Conservation (phyloP, 2,888 invertebrate genomes). For the Unio delphinus region DNA sequence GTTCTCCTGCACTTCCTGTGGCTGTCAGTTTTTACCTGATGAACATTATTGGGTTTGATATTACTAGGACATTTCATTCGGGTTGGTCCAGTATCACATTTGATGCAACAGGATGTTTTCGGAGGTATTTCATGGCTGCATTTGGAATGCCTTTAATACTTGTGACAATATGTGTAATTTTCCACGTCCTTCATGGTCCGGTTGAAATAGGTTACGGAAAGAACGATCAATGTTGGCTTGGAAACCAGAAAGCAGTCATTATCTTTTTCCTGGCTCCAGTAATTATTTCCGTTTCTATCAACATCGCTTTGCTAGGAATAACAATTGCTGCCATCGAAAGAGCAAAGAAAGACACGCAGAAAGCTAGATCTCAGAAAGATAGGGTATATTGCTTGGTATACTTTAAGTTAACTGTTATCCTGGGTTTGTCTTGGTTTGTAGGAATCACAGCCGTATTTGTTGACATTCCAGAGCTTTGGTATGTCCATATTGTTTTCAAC, state of each 20-base stretch:
- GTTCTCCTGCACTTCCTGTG: slow-evolving; percentile 7
- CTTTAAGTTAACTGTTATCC: slow-evolving; percentile 18
- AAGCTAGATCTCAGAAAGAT: slow-evolving; percentile 2
- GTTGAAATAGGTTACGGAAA: slow-evolving; percentile 9
- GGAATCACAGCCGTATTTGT: slow-evolving; percentile 12
- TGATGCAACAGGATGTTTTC: slow-evolving; percentile 4
- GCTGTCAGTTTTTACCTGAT: too few relatives aligned
- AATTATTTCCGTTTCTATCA: slow-evolving; percentile 6
- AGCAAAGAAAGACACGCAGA: neutral
- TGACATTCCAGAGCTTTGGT: slow-evolving; percentile 9
- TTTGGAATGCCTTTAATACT: slow-evolving; percentile 2
- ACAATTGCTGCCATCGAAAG: slow-evolving; percentile 9
- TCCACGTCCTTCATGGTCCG: slow-evolving; percentile 4
- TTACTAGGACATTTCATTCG: slow-evolving; percentile 9
- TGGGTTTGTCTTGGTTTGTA: slow-evolving; percentile 19
- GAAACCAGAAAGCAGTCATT: slow-evolving; percentile 8
- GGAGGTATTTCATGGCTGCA: slow-evolving; percentile 1
- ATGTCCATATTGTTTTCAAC: slow-evolving; percentile 17
- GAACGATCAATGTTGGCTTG: slow-evolving; percentile 12
- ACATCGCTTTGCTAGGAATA: slow-evolving; percentile 8
- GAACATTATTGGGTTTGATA: slow-evolving; percentile 18
- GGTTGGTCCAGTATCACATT: neutral
- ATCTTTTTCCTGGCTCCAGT: slow-evolving; percentile 15
- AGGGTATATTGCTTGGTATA: slow-evolving; percentile 13
- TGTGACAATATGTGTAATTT: neutral